Conservation (phyloP, 2,113 vertebrate species). For the Xiphias gladius region DNA sequence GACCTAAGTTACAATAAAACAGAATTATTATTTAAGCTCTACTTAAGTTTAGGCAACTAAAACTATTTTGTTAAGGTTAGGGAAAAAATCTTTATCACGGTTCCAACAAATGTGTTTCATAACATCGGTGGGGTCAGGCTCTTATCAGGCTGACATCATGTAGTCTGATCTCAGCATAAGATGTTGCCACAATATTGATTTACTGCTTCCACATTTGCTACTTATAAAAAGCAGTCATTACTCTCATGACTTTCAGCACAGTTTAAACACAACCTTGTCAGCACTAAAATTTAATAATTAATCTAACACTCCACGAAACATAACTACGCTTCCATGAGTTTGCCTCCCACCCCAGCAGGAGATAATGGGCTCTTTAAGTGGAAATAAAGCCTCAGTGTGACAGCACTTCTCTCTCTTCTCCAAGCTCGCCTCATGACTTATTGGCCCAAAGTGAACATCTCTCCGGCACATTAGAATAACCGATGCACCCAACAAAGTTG, state of each 20-base stretch:
- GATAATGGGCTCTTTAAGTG: slow-evolving; percentile 51
- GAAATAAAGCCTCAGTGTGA: slow-evolving; percentile 24
- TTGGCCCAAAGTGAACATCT: slow-evolving; percentile 67
- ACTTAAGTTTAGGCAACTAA: no score
- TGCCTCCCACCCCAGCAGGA: slow-evolving; percentile 30
- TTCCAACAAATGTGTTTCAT: not conserved
- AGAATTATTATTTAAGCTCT: no score
- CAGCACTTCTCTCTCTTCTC: slow-evolving; percentile 30
- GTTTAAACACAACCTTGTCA: not conserved
- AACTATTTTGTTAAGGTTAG: no score
- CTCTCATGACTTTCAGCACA: not conserved
- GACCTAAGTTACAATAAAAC: no score
- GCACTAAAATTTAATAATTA: slow-evolving; percentile 23
- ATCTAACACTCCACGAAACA: slow-evolving; percentile 28
- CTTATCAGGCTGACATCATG: no score
- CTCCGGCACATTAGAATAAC: slow-evolving; percentile 70
- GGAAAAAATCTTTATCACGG: no score
- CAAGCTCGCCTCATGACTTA: slow-evolving; percentile 54
- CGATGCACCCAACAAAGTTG: slow-evolving; percentile 72
- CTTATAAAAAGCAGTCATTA: not conserved
- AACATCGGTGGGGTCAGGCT: not conserved
- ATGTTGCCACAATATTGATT: not conserved
- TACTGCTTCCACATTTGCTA: not conserved
- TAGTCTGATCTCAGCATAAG: not conserved
- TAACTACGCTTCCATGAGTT: slow-evolving; percentile 33